Percentiles rank a stretch among this genome's conserved stretches.
phyloP scores from a whole-genome alignment of 2,888 invertebrate species.

The Bombyx huttoni region DNA sequence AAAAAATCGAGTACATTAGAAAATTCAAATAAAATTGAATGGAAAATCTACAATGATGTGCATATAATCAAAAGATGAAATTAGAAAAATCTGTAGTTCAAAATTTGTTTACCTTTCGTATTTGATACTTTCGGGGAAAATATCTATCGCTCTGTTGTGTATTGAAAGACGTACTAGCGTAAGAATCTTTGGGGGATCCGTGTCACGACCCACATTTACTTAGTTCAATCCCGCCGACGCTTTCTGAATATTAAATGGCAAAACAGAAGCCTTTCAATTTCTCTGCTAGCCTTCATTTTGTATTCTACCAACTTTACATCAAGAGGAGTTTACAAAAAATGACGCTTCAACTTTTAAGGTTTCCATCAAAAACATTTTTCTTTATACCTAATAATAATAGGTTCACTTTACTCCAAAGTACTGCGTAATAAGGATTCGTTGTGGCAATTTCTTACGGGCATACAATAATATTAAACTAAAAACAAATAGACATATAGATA shows the following conservation, averaged over 20 bases:
- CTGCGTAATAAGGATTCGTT: neutral
- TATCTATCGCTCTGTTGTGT: too few species aligned
- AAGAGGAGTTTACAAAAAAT: neutral
- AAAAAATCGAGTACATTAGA: neutral
- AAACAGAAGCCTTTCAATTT: slow-evolving; percentile 45
- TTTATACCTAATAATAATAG: neutral
- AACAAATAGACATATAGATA: neutral
- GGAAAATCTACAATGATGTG: too few species aligned
- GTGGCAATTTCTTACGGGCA: neutral
- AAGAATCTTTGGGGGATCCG: slow-evolving; percentile 35
- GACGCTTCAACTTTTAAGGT: neutral
- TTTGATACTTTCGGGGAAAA: too few species aligned
- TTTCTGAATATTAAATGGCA: slow-evolving; percentile 53
- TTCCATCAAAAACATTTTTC: neutral
- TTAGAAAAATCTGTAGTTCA: too few species aligned
- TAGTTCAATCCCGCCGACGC: slow-evolving; percentile 49
- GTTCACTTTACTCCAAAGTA: neutral
- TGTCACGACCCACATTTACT: slow-evolving; percentile 54
- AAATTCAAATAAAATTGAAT: too few species aligned
- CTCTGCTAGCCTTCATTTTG: slow-evolving; percentile 15
- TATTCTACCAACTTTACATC: neutral
- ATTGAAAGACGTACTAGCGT: slow-evolving; percentile 18
- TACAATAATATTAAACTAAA: neutral
- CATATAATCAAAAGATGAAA: too few species aligned
- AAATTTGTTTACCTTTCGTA: too few species aligned